phyloP scores from a whole-genome alignment of 2,888 invertebrate species.

The Sphaerophoria taeniata region DNA sequence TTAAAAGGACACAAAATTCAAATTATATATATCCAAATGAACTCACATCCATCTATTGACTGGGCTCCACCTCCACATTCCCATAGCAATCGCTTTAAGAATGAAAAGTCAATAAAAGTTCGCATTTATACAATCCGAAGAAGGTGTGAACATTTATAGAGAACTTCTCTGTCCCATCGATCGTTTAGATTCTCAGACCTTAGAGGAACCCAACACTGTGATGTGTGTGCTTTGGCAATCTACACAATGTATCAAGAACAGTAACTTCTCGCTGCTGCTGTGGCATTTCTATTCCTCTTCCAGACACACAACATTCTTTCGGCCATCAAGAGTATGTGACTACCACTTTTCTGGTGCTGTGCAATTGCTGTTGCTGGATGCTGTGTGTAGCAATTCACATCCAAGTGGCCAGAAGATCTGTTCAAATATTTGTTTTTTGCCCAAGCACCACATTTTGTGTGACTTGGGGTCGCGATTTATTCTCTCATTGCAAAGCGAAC shows the following conservation, averaged over 20 bases:
- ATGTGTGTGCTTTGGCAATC: not conserved
- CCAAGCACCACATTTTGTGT: constrained; percentile 60
- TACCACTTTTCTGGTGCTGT: constrained; percentile 66
- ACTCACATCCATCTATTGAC: constrained; percentile 53
- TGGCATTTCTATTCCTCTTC: not conserved
- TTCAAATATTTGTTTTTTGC: constrained; percentile 67
- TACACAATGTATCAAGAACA: constrained; percentile 51
- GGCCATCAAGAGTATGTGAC: constrained; percentile 36
- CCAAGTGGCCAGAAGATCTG: constrained; percentile 72
- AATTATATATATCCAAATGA: constrained; percentile 59
- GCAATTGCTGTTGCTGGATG: constrained; percentile 29
- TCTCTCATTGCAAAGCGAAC: constrained; percentile 66
- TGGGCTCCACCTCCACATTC: not conserved
- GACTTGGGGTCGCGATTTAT: constrained; percentile 72
- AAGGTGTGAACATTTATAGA: constrained; percentile 55
- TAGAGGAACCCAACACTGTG: not conserved
- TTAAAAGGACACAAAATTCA: constrained; percentile 58
- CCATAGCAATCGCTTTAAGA: constrained; percentile 14
- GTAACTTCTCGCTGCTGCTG: constrained; percentile 22
- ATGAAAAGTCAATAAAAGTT: constrained; percentile 67
- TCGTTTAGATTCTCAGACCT: not conserved
- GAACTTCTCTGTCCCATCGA: constrained; percentile 6
- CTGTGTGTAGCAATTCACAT: constrained; percentile 64
- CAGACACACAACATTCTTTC: constrained; percentile 37
- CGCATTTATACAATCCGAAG: constrained; percentile 51